Evolutionary conservation across 2,888 invertebrate genomes (phyloP).

Genomic region (Drosophila hawaiiensis): DNA sequence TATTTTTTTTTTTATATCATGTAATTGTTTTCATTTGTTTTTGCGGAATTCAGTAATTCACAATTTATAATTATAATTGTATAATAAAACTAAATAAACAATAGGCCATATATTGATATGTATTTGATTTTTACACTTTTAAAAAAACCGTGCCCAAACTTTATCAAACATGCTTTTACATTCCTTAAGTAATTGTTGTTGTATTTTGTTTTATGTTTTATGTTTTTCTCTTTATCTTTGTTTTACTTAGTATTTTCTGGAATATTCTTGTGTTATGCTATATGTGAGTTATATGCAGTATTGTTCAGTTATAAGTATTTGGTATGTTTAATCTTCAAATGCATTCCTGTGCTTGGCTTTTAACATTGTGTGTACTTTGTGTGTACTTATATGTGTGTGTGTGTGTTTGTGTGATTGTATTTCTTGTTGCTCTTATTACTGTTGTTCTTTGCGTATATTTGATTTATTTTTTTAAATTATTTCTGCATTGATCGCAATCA

Average conservation of each 20-base stretch:
- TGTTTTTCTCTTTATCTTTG: constrained; percentile 2
- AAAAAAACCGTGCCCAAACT: constrained; percentile 73
- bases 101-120: constrained; percentile 85
- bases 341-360: constrained; percentile 67
- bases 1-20: neutral
- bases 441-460: constrained; percentile 31
- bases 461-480: constrained; percentile 18
- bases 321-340: constrained; percentile 63
- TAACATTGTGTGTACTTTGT: constrained; percentile 49
- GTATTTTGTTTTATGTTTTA: constrained; percentile 11
- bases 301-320: constrained; percentile 52
- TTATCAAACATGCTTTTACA: constrained; percentile 59
- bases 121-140: constrained; percentile 84
- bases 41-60: constrained; percentile 22
- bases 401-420: constrained; percentile 20
- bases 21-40: neutral
- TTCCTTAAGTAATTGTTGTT: constrained; percentile 43
- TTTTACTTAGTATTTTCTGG: constrained; percentile 20
- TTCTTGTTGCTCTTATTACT: constrained; percentile 27
- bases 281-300: constrained; percentile 46
- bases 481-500: constrained; percentile 59
- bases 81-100: constrained; percentile 79
- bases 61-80: constrained; percentile 51
- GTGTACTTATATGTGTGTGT: constrained; percentile 38
- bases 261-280: constrained; percentile 31